Evolutionary conservation across 2,888 invertebrate genomes (phyloP).

Genomic region (Agonopterix arenella): DNA sequence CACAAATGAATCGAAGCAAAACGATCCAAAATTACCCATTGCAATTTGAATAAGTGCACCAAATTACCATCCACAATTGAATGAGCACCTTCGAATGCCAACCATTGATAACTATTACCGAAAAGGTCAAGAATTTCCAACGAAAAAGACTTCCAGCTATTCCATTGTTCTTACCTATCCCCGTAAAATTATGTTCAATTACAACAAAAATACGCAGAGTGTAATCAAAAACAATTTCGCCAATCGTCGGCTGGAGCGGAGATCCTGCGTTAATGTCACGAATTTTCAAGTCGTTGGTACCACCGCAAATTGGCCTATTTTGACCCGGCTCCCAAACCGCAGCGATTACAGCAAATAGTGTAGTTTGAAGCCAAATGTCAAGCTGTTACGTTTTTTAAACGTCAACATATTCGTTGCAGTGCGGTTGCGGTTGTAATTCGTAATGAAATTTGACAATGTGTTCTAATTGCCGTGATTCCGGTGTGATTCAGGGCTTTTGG

Average conservation of each 20-base stretch:
- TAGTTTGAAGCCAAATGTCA: conserved; percentile 44
- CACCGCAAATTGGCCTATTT: conserved; percentile 47
- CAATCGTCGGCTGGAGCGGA: conserved; percentile 36
- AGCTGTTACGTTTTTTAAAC: conserved; percentile 32
- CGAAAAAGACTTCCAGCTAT: conserved; percentile 5
- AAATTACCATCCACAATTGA: neutral
- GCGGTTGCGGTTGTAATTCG: conserved; percentile 30
- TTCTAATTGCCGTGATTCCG: conserved; percentile 35
- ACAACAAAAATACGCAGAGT: conserved; percentile 30
- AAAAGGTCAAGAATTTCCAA: conserved; percentile 8
- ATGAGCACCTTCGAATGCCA: neutral
- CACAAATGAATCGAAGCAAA: too few species aligned
- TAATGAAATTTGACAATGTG: conserved; percentile 51
- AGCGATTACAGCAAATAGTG: conserved; percentile 30
- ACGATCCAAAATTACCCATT: too few species aligned
- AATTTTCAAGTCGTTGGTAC: conserved; percentile 34
- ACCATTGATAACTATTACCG: conserved; percentile 1
- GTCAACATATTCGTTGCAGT: conserved; percentile 33
- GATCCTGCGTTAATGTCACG: conserved; percentile 55
- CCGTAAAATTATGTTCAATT: conserved; percentile 30
- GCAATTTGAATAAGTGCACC: too few species aligned
- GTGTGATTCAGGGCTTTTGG: conserved; percentile 7
- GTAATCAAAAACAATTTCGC: conserved; percentile 57
- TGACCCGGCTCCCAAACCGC: conserved; percentile 30
- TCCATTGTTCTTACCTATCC: conserved; percentile 9